These are phyloP conservation scores for Eupleurogrammus muticus DNA, from an alignment of 2,797 vertebrate species.

Conservation along the genomic window DNA sequence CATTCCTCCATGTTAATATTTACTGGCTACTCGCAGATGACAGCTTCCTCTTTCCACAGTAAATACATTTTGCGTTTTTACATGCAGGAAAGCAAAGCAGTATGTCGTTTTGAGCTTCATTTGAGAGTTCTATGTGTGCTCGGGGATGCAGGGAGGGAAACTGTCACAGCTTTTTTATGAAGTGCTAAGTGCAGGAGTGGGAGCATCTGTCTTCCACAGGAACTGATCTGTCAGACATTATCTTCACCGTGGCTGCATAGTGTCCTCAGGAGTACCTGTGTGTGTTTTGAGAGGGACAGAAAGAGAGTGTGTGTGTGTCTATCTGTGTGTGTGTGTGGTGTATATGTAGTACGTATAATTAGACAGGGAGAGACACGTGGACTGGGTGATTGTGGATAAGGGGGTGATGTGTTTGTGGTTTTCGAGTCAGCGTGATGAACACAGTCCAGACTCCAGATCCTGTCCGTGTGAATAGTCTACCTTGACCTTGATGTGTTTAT, in stretches of 20 bases:
- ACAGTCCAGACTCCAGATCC: conserved; percentile 53
- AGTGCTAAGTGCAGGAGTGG: conserved; percentile 74
- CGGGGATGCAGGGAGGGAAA: conserved; percentile 28
- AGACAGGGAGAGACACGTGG: conserved; percentile 20
- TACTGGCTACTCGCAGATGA: not conserved
- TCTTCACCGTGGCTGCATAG: conserved; percentile 47
- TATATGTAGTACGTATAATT: conserved; percentile 22
- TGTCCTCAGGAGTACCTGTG: conserved; percentile 52
- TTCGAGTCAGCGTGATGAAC: conserved; percentile 47
- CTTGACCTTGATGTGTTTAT: conserved; percentile 53
- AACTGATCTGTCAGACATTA: conserved; percentile 78
- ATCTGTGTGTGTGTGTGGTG: conserved; percentile 17
- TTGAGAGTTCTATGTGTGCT: conserved; percentile 41
- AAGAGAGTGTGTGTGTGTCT: not conserved
- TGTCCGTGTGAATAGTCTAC: conserved; percentile 40
- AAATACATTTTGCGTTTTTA: conserved; percentile 28
- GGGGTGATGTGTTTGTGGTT: conserved; percentile 35
- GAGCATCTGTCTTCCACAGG: conserved; percentile 73
- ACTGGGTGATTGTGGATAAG: conserved; percentile 18
- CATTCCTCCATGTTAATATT: conserved; percentile 4
- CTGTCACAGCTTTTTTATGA: conserved; percentile 73
- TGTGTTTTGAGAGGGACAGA: conserved; percentile 8
- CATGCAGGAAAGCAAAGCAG: conserved; percentile 24
- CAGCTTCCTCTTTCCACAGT: conserved; percentile 5
- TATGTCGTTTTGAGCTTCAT: conserved; percentile 27